These are phyloP conservation scores for Nylanderia fulva DNA, from an alignment of 1,140 invertebrate species.

Conservation along the genomic window DNA sequence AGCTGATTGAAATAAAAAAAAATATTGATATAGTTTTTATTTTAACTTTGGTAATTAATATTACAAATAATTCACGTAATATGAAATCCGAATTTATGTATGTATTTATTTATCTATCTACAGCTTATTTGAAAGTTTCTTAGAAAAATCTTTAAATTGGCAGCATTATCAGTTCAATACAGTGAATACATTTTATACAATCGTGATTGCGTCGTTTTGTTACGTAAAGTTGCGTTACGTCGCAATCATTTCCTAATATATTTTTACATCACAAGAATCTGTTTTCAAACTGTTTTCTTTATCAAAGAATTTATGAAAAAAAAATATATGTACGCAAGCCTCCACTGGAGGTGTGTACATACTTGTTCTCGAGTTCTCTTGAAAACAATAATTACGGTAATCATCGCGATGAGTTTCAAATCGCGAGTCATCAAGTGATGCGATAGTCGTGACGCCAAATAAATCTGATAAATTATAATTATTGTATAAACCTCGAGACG, in stretches of 20 bases:
- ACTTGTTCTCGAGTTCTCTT: background rate
- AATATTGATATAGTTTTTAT: background rate
- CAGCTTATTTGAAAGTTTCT: background rate
- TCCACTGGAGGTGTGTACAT: background rate
- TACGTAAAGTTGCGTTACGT: slow-evolving; percentile 19
- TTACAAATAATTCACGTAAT: background rate
- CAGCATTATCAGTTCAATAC: background rate
- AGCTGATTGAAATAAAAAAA: background rate
- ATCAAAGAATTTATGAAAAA: slow-evolving; percentile 1
- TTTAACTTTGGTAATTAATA: background rate
- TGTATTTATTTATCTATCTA: too few species aligned
- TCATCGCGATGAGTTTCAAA: background rate
- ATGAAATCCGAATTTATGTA: background rate
- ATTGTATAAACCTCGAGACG: too few species aligned
- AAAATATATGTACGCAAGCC: background rate
- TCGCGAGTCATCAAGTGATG: background rate
- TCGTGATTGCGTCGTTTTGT: background rate
- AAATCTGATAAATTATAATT: too few species aligned
- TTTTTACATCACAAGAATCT: slow-evolving; percentile 25
- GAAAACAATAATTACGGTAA: slow-evolving; percentile 24
- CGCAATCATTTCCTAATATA: slow-evolving; percentile 27
- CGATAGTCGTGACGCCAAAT: background rate
- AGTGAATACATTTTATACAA: background rate
- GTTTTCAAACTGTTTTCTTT: slow-evolving; percentile 17
- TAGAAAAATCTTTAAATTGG: background rate